Evolutionary conservation across 2,797 vertebrate genomes (phyloP).

Genomic region (Allochrocebus solatus): DNA sequence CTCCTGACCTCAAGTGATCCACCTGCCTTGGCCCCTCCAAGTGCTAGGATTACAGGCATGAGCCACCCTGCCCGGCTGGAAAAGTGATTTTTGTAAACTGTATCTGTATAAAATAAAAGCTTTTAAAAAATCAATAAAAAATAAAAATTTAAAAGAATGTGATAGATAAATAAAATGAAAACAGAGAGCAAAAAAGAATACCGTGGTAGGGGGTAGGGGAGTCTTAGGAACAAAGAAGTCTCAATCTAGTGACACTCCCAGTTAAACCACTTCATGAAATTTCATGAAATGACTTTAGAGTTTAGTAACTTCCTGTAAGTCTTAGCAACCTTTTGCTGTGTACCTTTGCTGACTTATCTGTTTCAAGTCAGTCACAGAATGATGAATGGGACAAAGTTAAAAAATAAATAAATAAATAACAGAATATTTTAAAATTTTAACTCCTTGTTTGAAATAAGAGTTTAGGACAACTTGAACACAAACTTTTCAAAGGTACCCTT

Average conservation of each 20-base stretch:
- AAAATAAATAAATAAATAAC: not conserved
- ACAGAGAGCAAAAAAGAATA: not conserved
- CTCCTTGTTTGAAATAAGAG: not conserved
- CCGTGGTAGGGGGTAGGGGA: accelerated
- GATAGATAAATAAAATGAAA: not conserved
- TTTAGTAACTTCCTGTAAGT: constrained; percentile 36
- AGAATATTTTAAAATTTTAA: not conserved
- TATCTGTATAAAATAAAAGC: not conserved
- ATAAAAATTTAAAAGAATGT: not conserved
- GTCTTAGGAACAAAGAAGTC: not conserved
- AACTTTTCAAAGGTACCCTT: not conserved
- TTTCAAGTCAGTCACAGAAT: not conserved
- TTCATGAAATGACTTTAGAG: not conserved
- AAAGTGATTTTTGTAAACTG: not conserved
- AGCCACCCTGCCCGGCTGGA: not conserved
- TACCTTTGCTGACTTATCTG: not conserved
- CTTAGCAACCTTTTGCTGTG: not conserved
- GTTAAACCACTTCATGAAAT: constrained; percentile 42
- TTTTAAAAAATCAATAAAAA: not conserved
- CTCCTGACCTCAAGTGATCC: not conserved
- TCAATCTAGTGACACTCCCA: not conserved
- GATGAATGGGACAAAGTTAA: not conserved
- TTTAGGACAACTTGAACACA: not conserved
- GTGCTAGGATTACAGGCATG: not conserved
- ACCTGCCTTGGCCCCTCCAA: not conserved